Conservation (phyloP, 1,140 invertebrate species). For the Leptinotarsa defecta region DNA sequence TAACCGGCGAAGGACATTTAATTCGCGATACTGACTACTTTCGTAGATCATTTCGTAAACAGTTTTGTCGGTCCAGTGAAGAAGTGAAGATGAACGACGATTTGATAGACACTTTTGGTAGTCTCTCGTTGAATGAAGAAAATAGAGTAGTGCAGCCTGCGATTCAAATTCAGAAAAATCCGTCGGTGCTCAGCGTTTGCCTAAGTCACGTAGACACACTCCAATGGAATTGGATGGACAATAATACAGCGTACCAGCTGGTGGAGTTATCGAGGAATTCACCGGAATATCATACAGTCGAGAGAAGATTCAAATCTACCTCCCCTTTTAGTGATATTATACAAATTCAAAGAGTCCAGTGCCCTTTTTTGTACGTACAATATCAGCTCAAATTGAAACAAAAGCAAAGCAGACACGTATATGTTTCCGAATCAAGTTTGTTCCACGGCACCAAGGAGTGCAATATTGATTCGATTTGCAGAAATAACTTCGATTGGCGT, state of each 20-base stretch:
- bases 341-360: neutral
- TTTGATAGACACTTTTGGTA: neutral
- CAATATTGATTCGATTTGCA: constrained; percentile 16
- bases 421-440: neutral
- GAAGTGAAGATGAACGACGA: neutral
- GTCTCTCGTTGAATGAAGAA: neutral
- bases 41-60: too few relatives aligned
- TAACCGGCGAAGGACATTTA: too few relatives aligned
- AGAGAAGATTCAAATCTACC: neutral
- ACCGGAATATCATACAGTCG: neutral
- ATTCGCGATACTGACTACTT: too few relatives aligned
- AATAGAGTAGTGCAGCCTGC: neutral
- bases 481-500: constrained; percentile 13
- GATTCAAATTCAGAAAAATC: constrained; percentile 6
- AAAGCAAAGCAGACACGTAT: neutral
- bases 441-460: constrained; percentile 11
- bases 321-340: neutral
- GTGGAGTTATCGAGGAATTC: neutral
- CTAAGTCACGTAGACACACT: neutral
- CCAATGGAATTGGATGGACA: neutral
- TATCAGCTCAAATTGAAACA: neutral
- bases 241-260: constrained; percentile 7
- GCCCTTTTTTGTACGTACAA: constrained; percentile 7
- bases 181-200: too few relatives aligned
- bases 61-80: too few relatives aligned